Evolutionary conservation across 2,113 vertebrate genomes (phyloP).

Genomic region (Sisor rabdophorus): DNA sequence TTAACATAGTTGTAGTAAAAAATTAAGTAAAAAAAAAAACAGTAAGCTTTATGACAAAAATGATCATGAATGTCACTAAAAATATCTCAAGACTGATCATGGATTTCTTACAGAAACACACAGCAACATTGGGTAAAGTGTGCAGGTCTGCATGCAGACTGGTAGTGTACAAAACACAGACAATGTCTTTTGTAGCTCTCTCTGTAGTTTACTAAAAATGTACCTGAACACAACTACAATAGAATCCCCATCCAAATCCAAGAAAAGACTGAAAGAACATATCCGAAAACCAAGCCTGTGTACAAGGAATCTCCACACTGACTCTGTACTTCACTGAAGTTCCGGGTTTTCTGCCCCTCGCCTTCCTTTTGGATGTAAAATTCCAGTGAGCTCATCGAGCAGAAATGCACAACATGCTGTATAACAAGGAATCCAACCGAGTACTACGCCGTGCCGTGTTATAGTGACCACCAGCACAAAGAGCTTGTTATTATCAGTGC

Average conservation of each 20-base stretch:
- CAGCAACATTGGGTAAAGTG: neutral
- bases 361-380: constrained; percentile 1
- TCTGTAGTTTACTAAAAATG: neutral
- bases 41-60: neutral
- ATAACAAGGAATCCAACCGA: constrained; percentile 4
- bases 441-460: constrained; percentile 16
- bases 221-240: neutral
- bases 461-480: constrained; percentile 36
- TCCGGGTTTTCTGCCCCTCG: neutral
- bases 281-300: neutral
- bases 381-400: constrained; percentile 17
- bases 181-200: neutral
- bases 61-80: neutral
- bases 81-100: neutral
- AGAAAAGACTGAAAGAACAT: no score
- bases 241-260: neutral
- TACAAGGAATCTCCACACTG: neutral
- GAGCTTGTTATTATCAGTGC: constrained; percentile 16
- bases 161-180: neutral
- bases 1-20: neutral
- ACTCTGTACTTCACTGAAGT: neutral
- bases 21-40: neutral
- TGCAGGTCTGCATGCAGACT: no score
- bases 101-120: no score
- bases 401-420: constrained; percentile 20